Evolutionary conservation across 1,140 invertebrate species (phyloP).

Genomic region (Nymphalis io): DNA sequence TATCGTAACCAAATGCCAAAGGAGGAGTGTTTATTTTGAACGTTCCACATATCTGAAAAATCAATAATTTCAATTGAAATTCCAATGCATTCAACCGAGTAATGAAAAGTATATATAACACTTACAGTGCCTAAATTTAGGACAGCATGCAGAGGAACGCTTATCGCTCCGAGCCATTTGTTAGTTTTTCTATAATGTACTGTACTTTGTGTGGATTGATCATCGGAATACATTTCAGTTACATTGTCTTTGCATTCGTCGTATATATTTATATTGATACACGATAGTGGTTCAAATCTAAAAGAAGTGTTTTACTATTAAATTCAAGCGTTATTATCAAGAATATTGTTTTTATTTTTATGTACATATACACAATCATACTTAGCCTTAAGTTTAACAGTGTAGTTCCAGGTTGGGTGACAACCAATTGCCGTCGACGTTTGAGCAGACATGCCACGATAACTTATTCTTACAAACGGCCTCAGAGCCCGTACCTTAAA

Average conservation of each 20-base stretch:
- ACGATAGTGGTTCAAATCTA: conserved; percentile 61
- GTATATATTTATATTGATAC: conserved; percentile 61
- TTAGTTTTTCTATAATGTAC: conserved; percentile 55
- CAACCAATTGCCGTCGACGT: conserved; percentile 60
- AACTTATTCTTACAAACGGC: conserved; percentile 58
- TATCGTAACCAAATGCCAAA: conserved; percentile 67
- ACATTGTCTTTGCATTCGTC: conserved; percentile 61
- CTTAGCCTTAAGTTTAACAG: conserved; percentile 62
- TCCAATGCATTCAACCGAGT: not conserved
- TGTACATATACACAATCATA: conserved; percentile 9
- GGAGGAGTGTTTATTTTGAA: conserved; percentile 65
- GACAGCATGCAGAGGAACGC: conserved; percentile 58
- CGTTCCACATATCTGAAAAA: conserved; percentile 60
- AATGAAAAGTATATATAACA: not conserved
- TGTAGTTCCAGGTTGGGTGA: conserved; percentile 69
- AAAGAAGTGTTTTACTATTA: not conserved
- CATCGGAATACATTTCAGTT: conserved; percentile 42
- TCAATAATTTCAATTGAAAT: not conserved
- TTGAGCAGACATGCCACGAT: conserved; percentile 47
- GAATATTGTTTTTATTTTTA: too few species aligned
- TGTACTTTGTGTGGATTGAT: conserved; percentile 41
- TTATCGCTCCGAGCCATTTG: conserved; percentile 64
- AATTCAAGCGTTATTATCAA: too few species aligned
- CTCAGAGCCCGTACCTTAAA: conserved; percentile 60
- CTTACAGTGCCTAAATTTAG: conserved; percentile 60